phyloP scores from a whole-genome alignment of 2,797 vertebrate species.

The Halcyon smyrnensis region DNA sequence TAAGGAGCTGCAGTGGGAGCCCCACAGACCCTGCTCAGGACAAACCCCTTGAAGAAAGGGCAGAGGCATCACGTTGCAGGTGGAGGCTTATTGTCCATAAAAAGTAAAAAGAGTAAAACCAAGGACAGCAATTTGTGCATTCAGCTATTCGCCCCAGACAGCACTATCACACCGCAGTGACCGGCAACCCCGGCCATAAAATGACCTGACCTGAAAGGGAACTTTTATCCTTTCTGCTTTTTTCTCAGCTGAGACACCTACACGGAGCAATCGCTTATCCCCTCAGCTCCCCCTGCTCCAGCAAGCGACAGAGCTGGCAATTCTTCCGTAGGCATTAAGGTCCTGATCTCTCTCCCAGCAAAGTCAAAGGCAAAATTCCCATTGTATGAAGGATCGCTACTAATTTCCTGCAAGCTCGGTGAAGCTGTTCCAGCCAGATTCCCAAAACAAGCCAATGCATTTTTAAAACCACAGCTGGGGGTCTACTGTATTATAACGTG shows the following conservation, averaged over 20 bases:
- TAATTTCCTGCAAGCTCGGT: slow-evolving; percentile 16
- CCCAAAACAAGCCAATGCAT: slow-evolving; percentile 48
- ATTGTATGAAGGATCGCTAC: slow-evolving; percentile 10
- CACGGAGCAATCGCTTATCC: background rate
- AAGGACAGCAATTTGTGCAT: background rate
- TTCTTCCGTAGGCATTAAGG: slow-evolving; percentile 16
- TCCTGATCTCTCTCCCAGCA: slow-evolving; percentile 30
- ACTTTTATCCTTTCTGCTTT: background rate
- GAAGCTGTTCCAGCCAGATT: background rate
- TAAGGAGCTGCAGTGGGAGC: background rate
- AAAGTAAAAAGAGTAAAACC: background rate
- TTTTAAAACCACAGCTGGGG: slow-evolving; percentile 38
- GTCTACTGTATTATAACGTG: background rate
- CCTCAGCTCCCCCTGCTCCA: background rate
- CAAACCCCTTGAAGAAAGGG: background rate
- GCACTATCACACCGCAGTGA: background rate
- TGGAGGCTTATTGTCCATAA: background rate
- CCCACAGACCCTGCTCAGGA: background rate
- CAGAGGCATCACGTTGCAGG: background rate
- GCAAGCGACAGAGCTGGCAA: background rate
- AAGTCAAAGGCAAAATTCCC: slow-evolving; percentile 55
- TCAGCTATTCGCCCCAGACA: background rate
- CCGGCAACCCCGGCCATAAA: background rate
- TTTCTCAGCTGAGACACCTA: background rate
- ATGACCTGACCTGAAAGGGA: background rate